Conservation (phyloP, 2,113 vertebrate genomes). For the Oreotragus oreotragus region DNA sequence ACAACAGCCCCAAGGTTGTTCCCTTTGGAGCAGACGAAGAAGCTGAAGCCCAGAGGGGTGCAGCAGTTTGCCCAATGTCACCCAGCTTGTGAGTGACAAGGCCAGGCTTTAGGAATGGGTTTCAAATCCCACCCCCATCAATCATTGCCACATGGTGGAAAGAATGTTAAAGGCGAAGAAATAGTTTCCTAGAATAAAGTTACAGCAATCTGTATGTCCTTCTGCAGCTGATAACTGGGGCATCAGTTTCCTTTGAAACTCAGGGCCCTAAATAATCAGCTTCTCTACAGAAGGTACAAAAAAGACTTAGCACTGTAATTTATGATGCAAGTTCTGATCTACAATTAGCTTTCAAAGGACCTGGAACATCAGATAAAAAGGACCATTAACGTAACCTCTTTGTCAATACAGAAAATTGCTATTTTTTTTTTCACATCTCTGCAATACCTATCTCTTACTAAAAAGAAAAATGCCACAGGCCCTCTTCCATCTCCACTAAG, state of each 20-base stretch:
- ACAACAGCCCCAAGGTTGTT: not conserved
- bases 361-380: constrained; percentile 26
- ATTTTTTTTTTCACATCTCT: not conserved
- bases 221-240: constrained; percentile 51
- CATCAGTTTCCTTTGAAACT: constrained; percentile 66
- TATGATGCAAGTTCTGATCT: constrained; percentile 26
- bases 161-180: constrained; percentile 70
- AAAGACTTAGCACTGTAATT: constrained; percentile 50
- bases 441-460: constrained; percentile 38
- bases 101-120: constrained; percentile 43
- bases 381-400: constrained; percentile 16
- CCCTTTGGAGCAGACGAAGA: not conserved
- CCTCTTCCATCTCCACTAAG: constrained; percentile 24
- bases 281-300: constrained; percentile 44
- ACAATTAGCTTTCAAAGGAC: constrained; percentile 49
- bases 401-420: constrained; percentile 59
- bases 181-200: constrained; percentile 76
- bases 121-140: constrained; percentile 58
- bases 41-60: constrained; percentile 12
- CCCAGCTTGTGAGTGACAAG: constrained; percentile 60
- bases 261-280: constrained; percentile 50
- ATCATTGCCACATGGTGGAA: constrained; percentile 70
- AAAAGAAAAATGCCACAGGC: constrained; percentile 29
- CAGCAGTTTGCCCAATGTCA: not conserved
- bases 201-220: constrained; percentile 40